These are phyloP conservation scores for Zelleria hepariella DNA, from an alignment of 2,888 invertebrate species.

Conservation along the genomic window DNA sequence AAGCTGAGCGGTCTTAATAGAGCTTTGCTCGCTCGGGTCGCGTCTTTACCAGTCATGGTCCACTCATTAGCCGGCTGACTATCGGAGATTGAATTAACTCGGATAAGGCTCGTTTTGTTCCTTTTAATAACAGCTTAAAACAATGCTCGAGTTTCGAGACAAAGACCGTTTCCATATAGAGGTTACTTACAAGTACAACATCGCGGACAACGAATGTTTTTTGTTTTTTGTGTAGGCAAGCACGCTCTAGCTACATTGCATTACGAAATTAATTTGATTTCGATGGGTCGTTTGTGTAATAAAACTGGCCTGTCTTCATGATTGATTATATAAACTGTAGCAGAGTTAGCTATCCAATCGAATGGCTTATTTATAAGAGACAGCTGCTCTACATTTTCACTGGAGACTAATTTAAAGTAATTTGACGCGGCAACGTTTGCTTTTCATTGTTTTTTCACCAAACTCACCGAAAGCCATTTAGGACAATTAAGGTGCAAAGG, in stretches of 20 bases:
- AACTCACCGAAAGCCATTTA: constrained; percentile 64
- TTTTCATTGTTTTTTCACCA: constrained; percentile 46
- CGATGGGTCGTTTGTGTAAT: background rate
- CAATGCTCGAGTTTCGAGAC: constrained; percentile 25
- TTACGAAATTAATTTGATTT: background rate
- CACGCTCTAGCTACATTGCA: background rate
- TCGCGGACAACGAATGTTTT: background rate
- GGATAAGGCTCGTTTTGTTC: constrained; percentile 37
- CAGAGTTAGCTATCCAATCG: background rate
- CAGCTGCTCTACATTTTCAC: background rate
- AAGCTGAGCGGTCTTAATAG: background rate
- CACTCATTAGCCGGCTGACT: constrained; percentile 57
- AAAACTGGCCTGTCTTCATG: background rate
- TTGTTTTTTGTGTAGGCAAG: background rate
- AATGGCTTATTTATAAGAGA: background rate
- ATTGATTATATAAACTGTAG: background rate
- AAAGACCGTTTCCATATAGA: background rate
- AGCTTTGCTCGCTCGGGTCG: background rate
- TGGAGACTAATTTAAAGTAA: background rate
- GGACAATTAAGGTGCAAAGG: constrained; percentile 60
- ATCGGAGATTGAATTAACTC: constrained; percentile 60
- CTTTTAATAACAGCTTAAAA: constrained; percentile 50
- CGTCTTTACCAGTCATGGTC: constrained; percentile 52
- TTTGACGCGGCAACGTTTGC: background rate
- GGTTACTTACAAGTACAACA: background rate